Base-by-base conservation (phyloP, 1,140 invertebrate species). In the Atopsyche davidsoni region DNA sequence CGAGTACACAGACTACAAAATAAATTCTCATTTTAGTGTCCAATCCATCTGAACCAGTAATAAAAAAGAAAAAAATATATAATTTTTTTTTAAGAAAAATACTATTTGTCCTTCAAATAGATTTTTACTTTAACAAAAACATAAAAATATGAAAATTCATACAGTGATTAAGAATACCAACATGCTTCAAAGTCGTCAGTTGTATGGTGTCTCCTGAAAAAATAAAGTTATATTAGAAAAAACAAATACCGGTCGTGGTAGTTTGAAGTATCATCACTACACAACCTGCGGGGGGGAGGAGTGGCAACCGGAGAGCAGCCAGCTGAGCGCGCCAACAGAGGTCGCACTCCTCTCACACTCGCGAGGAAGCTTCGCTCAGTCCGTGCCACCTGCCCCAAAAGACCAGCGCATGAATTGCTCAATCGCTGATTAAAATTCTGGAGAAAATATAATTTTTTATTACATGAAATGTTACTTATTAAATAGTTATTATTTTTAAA, bases 361-460 rank as follows among this genome's bases (percentile, higher is more conserved):
- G 25, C 13, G 4, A 18, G 3, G 17, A 40, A 10, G 7, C 32
- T 17, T 25, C 55, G 11, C 55, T 65, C 63, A 9, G 63, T 55
- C 3, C 67, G 64, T 31, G 65, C 61, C 41, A 70, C 69, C 55
- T 70, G 68, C 14, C 63, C 59, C 47, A 73, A 60, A 23, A 73
- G 59, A 3, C 64, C 65, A 41, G 67, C 57, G 53, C 69, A 71
- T 2, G 69, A 69, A 17, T 59, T 66, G 0, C 69, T 70, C n/a
- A 73, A 59, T 0, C 70, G 65, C 53, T 73, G 70, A 52, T 63
- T 71, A 61, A 73, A 70, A 56, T 71, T 71, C 69, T 71, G 43
- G 34, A 54, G 44, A 42, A 19, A 36, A 19, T 28, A 28, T 28
- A n/a, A 28, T 28, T 28, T 28, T 28, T 7, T 28, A 28, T 28